Evolutionary conservation across 2,888 invertebrate species (phyloP).

Genomic region (Acanthosepion pharaonis): DNA sequence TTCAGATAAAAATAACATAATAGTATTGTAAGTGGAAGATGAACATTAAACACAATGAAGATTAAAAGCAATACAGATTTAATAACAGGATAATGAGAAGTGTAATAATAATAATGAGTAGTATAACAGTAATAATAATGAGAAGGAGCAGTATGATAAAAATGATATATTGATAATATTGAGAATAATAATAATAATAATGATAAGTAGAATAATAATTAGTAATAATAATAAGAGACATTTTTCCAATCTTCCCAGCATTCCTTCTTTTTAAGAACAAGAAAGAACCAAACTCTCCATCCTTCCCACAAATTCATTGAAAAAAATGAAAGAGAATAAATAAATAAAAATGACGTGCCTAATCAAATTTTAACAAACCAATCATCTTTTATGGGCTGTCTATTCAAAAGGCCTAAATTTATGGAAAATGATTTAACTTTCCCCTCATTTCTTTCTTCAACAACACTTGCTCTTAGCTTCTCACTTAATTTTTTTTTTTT

Average conservation of each 20-base stretch:
- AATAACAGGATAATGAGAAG: no score
- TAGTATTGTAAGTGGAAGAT: no score
- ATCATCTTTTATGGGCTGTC: conserved; percentile 3
- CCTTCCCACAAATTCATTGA: not conserved
- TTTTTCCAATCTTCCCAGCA: not conserved
- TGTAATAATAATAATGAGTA: no score
- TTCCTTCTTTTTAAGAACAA: not conserved
- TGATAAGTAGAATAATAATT: not conserved
- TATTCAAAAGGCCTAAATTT: conserved; percentile 18
- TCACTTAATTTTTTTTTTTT: not conserved
- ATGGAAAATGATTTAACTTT: conserved; percentile 33
- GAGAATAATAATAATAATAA: not conserved
- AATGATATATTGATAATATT: not conserved
- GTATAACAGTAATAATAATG: not conserved
- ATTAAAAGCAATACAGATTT: no score
- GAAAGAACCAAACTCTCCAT: not conserved
- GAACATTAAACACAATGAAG: no score
- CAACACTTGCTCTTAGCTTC: not conserved
- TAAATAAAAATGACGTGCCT: not conserved
- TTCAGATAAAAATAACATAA: no score
- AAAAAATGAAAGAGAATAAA: not conserved
- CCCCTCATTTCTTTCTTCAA: not conserved
- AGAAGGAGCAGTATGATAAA: no score
- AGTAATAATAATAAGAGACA: not conserved
- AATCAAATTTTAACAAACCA: conserved; percentile 33